Percentiles rank a stretch among this genome's conserved stretches.
These are phyloP conservation scores for Perdita meconis DNA, from an alignment of 2,888 invertebrate genomes.

Conservation along the genomic window DNA sequence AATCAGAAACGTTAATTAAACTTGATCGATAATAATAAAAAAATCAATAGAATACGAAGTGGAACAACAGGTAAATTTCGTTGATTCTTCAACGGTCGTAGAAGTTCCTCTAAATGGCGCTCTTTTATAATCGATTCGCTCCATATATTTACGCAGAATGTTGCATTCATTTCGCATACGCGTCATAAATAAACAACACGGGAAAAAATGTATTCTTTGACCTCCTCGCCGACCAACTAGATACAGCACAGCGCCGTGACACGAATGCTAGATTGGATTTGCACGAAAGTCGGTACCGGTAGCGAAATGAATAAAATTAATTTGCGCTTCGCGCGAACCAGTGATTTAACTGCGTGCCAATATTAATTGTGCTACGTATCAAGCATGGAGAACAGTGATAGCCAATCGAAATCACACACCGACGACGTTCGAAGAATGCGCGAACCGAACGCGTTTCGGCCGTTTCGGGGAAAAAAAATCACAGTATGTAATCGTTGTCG, in stretches of 20 bases:
- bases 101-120: not conserved
- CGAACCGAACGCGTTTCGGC: not conserved
- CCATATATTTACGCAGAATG: slow-evolving; percentile 25
- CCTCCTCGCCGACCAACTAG: slow-evolving; percentile 9
- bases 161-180: slow-evolving; percentile 40
- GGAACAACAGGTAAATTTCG: too few species aligned
- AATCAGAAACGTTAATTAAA: too few species aligned
- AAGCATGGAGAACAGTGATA: not conserved
- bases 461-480: slow-evolving; percentile 25
- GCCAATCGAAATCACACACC: slow-evolving; percentile 12
- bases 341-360: slow-evolving; percentile 31
- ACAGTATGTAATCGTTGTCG: slow-evolving; percentile 36
- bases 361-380: slow-evolving; percentile 50
- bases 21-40: too few species aligned
- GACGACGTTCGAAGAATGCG: not conserved
- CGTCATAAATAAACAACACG: slow-evolving; percentile 39
- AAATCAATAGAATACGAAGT: too few species aligned
- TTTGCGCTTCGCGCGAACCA: slow-evolving; percentile 44
- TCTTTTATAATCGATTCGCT: not conserved
- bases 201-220: slow-evolving; percentile 14
- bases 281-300: slow-evolving; percentile 20
- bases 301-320: slow-evolving; percentile 64
- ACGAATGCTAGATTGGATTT: slow-evolving; percentile 48
- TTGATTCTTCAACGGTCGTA: too few species aligned
- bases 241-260: slow-evolving; percentile 42